A percentile compares a stretch with the other conserved stretches of the same genome.
phyloP scores from a whole-genome alignment of 2,888 invertebrate species.

The Patella ulyssiponensis region DNA sequence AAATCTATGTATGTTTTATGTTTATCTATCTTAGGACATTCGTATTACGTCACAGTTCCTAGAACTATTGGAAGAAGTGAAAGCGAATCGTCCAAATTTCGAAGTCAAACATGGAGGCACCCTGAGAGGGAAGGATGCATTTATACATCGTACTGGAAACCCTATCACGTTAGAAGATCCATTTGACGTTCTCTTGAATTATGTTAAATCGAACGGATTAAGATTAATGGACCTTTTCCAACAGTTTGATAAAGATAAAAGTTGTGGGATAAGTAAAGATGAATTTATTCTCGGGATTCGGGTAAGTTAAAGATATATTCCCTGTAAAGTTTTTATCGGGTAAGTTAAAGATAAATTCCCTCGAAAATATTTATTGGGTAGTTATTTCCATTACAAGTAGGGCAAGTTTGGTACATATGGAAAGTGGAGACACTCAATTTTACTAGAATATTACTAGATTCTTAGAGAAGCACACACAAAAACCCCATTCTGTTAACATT shows the following conservation, averaged over 20 bases:
- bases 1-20: neutral
- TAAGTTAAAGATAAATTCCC: no score
- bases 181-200: conserved; percentile 52
- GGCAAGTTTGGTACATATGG: no score
- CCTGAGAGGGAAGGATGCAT: conserved; percentile 40
- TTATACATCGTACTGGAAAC: conserved; percentile 13
- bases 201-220: conserved; percentile 46
- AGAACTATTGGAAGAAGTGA: conserved; percentile 37
- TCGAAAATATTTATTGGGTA: no score
- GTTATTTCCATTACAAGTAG: no score
- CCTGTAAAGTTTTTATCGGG: no score
- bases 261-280: conserved; percentile 42
- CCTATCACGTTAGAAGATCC: conserved; percentile 46
- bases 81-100: conserved; percentile 43
- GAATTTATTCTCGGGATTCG: conserved; percentile 52
- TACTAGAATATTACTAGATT: no score
- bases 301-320: conserved; percentile 30
- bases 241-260: conserved; percentile 56
- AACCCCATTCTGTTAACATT: no score
- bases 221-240: conserved; percentile 58
- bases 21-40: conserved; percentile 42
- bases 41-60: conserved; percentile 47
- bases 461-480: no score
- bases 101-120: conserved; percentile 47
- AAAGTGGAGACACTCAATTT: no score